A percentile compares a stretch with the other conserved stretches of the same genome.
These are phyloP conservation scores for Paracentrotus lividus DNA, from an alignment of 53 echinoderm and acorn worm species.

Conservation along the genomic window DNA sequence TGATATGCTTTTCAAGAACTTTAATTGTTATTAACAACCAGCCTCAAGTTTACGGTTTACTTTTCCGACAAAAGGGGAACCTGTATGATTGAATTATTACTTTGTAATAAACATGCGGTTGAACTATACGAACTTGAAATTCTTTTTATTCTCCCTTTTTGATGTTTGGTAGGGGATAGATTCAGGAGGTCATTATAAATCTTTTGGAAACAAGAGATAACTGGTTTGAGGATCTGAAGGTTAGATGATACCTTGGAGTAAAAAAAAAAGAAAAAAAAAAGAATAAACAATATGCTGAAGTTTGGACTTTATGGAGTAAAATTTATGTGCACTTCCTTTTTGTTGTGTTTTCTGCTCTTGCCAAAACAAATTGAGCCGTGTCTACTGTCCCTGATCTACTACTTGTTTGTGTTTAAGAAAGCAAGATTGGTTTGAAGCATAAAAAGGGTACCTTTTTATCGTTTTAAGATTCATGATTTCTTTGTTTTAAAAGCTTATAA, in stretches of 20 bases:
- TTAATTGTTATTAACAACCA: not conserved
- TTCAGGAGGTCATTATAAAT: constrained; percentile 50
- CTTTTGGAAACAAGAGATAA: constrained; percentile 27
- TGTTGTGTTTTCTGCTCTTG: constrained; percentile 13
- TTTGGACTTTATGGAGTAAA: too few relatives aligned
- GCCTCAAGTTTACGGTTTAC: too few relatives aligned
- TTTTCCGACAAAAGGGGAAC: not conserved
- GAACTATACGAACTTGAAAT: constrained; percentile 26
- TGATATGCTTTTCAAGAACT: not conserved
- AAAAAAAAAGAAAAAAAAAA: too few relatives aligned
- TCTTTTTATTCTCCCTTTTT: not conserved
- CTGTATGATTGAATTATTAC: constrained; percentile 51
- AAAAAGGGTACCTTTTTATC: too few relatives aligned
- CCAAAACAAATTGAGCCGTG: not conserved
- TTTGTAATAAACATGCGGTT: constrained; percentile 38
- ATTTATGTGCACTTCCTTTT: constrained; percentile 53
- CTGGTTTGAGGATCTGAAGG: not conserved
- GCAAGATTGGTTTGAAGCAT: too few relatives aligned
- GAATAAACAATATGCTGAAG: too few relatives aligned
- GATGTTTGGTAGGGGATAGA: constrained; percentile 6
- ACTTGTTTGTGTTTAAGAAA: not conserved
- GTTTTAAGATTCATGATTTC: too few relatives aligned
- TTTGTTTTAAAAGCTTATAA: too few relatives aligned
- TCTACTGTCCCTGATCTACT: not conserved
- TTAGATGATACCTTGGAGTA: not conserved